Evolutionary conservation across 2,797 vertebrate genomes (phyloP).

Genomic region (Phalanger gymnotis): DNA sequence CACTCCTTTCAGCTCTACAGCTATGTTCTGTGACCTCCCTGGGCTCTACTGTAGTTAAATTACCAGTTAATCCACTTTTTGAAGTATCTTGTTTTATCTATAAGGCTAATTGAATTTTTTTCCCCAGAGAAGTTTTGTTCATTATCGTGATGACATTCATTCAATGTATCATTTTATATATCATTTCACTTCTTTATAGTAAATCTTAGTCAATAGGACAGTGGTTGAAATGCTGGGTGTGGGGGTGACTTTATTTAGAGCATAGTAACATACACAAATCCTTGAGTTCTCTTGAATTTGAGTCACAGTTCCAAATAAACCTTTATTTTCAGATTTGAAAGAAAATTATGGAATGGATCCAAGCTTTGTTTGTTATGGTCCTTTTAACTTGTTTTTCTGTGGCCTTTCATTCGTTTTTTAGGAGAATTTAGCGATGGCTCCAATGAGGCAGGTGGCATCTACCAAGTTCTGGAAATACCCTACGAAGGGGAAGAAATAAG

Average conservation of each 20-base stretch:
- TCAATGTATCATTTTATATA: not conserved
- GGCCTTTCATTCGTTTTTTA: constrained; percentile 71
- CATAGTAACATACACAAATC: constrained; percentile 22
- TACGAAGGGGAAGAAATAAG: constrained; percentile 96
- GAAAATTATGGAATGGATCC: constrained; percentile 1
- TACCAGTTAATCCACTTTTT: not conserved
- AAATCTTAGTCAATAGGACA: not conserved
- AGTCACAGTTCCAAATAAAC: constrained; percentile 35
- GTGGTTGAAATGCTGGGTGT: not conserved
- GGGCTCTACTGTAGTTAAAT: not conserved
- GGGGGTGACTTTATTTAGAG: constrained; percentile 30
- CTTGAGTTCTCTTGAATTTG: constrained; percentile 51
- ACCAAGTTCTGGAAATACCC: constrained; percentile 98
- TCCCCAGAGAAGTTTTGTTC: not conserved
- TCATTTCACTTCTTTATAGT: not conserved
- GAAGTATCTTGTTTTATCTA: not conserved
- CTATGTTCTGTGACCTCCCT: not conserved
- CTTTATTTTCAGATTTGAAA: constrained; percentile 45
- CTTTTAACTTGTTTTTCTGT: not conserved
- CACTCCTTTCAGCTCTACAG: not conserved
- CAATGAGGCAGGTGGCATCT: constrained; percentile 96
- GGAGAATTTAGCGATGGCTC: constrained; percentile 99
- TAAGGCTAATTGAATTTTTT: not conserved
- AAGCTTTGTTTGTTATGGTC: not conserved
- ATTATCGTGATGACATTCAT: not conserved